Evolutionary conservation across 2,888 invertebrate species (phyloP), one percentile per base, ranked within the genome.

Genomic region (Perdita meconis): DNA sequence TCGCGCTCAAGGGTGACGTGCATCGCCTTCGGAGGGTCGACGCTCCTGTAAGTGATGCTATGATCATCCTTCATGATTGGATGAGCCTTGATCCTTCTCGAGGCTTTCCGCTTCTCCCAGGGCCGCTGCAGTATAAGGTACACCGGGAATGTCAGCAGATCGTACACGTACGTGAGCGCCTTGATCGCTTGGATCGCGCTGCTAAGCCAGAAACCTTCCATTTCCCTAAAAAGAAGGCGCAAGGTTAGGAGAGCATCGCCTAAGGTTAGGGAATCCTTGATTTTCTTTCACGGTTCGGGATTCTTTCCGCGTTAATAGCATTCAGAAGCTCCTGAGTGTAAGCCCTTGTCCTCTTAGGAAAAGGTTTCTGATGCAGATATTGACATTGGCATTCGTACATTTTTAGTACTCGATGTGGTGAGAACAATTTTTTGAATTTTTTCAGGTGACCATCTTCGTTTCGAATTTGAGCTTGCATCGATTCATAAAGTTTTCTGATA

Each of bases 121-220:
- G 98, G 98, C 89, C 96, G 94, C 93, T 98, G 98, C 82, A 97
- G 93, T 80, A 98, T 93, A 88, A 97, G 95, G 93, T 98, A 98
- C 34, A 98, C 95, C 77, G 98, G 97, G 93, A 97, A 96, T 77
- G 98, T 97, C 90, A 98, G 93, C 89, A 98, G 94, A 93, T 98
- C 98, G 93, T 96, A 98, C 83, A 98, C 95, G 92, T 97, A 96
- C 86, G 96, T 95, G 86, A 97, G 94, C 63, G 96, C 96, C 92
- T 96, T 96, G 90, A 97, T 95, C 86, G 97, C 96, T 86, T 95
- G 95, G 89, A 97, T 94, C 89, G 96, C 96, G 90, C 95, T 94
- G 90, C 95, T 93, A 81, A 94, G 93, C 92, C 94, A 94, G 82
- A 94, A 92, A 78, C 93, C 94, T 59, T 94, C 94, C 94, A 94